A percentile compares a stretch with the other conserved stretches of the same genome.
phyloP scores from a whole-genome alignment of 2,113 vertebrate genomes.

The Paramisgurnus dabryanus region DNA sequence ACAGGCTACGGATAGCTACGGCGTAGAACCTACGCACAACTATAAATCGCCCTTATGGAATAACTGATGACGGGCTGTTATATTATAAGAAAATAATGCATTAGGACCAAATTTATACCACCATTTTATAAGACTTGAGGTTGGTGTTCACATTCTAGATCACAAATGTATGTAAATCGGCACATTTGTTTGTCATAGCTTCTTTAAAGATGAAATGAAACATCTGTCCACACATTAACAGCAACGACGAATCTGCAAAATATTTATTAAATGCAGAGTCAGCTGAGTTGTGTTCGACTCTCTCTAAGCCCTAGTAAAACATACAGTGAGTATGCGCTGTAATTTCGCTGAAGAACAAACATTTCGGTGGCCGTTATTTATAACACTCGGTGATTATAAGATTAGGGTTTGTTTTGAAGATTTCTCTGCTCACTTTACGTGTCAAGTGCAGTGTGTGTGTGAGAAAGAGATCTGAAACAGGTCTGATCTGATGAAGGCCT shows the following conservation, averaged over 20 bases:
- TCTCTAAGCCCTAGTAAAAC: neutral
- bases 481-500: constrained; percentile 48
- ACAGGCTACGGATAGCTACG: too few relatives aligned
- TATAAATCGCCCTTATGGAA: too few relatives aligned
- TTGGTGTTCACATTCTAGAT: too few relatives aligned
- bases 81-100: too few relatives aligned
- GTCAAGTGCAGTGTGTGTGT: constrained; percentile 31
- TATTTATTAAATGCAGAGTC: too few relatives aligned
- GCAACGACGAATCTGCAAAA: neutral
- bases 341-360: neutral
- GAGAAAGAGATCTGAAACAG: constrained; percentile 37
- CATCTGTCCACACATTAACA: neutral
- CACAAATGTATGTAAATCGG: neutral
- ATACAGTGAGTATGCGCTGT: neutral
- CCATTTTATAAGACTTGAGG: too few relatives aligned
- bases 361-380: neutral
- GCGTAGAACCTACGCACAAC: too few relatives aligned
- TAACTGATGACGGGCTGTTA: too few relatives aligned
- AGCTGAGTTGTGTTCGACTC: neutral
- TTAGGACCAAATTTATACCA: too few relatives aligned
- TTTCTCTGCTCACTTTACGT: constrained; percentile 46
- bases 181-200: neutral
- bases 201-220: neutral
- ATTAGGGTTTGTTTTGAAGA: constrained; percentile 48
- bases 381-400: constrained; percentile 42